phyloP scores from a whole-genome alignment of 2,113 vertebrate species.

The Vimba vimba region DNA sequence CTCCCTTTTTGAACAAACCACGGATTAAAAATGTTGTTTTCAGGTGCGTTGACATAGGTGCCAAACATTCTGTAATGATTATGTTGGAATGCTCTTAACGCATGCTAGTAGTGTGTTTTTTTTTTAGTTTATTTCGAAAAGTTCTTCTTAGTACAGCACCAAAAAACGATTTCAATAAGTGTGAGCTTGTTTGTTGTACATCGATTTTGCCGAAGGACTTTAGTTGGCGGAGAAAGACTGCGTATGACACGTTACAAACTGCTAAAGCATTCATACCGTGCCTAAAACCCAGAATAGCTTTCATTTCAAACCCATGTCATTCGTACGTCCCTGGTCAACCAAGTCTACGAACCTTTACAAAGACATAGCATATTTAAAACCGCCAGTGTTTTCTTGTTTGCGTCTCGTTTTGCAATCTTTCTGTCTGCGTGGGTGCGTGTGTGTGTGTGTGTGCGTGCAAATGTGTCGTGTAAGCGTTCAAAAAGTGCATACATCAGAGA shows the following conservation, averaged over 20 bases:
- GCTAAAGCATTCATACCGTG: conserved; percentile 56
- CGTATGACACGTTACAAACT: conserved; percentile 8
- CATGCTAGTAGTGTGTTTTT: conserved; percentile 44
- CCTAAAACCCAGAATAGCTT: conserved; percentile 59
- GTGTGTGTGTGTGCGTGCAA: conserved; percentile 37
- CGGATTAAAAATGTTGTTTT: conserved; percentile 1
- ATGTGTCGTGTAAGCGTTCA: conserved; percentile 39
- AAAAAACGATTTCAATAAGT: conserved; percentile 20
- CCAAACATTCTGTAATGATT: conserved; percentile 6
- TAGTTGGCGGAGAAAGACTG: conserved; percentile 5
- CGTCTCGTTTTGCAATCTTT: conserved; percentile 42
- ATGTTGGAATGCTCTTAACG: conserved; percentile 15
- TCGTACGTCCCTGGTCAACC: conserved; percentile 50
- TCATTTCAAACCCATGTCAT: conserved; percentile 48
- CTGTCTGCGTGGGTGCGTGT: background rate
- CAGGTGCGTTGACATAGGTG: conserved; percentile 14
- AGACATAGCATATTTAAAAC: conserved; percentile 42
- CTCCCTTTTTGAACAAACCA: conserved; percentile 22
- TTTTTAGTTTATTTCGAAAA: background rate
- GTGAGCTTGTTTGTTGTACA: conserved; percentile 36
- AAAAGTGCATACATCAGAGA: conserved; percentile 50
- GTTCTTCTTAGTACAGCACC: conserved; percentile 53
- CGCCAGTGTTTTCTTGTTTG: conserved; percentile 36
- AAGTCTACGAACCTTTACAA: conserved; percentile 34
- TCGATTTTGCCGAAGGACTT: conserved; percentile 6